Conservation (phyloP, 2,797 vertebrate genomes). For the Enteromius trimaculatus region DNA sequence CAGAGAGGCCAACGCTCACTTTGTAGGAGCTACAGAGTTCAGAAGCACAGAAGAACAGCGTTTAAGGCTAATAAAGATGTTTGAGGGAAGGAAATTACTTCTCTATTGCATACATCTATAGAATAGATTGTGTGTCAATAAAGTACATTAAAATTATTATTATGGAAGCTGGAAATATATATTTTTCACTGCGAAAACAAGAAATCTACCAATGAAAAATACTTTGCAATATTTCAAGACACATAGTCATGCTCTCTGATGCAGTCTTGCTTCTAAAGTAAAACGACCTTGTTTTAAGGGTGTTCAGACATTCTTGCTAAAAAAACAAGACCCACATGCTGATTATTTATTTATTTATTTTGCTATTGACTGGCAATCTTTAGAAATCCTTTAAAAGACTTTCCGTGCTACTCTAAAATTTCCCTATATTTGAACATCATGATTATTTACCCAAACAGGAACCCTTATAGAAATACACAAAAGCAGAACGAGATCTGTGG, state of each 20-base stretch:
- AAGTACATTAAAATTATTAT: background rate
- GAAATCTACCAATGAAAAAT: background rate
- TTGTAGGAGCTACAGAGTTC: slow-evolving; percentile 9
- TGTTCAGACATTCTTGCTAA: background rate
- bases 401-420: background rate
- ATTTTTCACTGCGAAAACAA: background rate
- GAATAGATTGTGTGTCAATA: background rate
- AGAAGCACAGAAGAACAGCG: slow-evolving; percentile 2
- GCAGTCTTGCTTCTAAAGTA: background rate
- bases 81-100: background rate
- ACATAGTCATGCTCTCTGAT: background rate
- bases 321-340: background rate
- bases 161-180: background rate
- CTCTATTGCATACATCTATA: background rate
- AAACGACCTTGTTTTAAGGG: background rate
- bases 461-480: slow-evolving; percentile 18
- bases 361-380: background rate
- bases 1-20: slow-evolving; percentile 1
- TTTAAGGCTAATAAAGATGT: slow-evolving; percentile 9
- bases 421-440: background rate
- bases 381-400: background rate
- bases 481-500: background rate
- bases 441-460: background rate
- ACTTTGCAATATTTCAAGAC: background rate
- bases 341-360: background rate